These are phyloP conservation scores for Pheosia gnoma DNA, from an alignment of 2,888 invertebrate genomes.

Conservation along the genomic window DNA sequence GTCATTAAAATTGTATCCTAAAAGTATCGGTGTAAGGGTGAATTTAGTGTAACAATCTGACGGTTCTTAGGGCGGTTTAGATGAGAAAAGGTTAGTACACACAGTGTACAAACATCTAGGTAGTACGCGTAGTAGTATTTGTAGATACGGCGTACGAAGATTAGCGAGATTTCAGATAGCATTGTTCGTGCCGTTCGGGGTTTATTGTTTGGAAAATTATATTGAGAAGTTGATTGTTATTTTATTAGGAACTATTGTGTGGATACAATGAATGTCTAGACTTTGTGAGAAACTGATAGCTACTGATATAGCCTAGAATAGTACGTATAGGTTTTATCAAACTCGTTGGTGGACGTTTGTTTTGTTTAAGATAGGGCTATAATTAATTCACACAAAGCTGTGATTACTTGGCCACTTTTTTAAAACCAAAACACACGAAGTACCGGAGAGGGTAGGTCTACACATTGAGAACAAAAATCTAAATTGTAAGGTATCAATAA, in stretches of 20 bases:
- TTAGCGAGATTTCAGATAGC: slow-evolving; percentile 49
- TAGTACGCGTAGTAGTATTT: slow-evolving; percentile 48
- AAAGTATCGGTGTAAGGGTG: slow-evolving; percentile 17
- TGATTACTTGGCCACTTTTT: too few species aligned
- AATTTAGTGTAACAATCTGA: slow-evolving; percentile 14
- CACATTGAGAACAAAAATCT: too few species aligned
- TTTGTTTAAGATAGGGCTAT: too few species aligned
- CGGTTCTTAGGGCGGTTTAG: slow-evolving; percentile 15
- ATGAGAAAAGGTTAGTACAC: slow-evolving; percentile 30
- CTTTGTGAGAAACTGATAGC: neutral
- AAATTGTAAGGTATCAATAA: too few species aligned
- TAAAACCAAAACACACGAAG: too few species aligned
- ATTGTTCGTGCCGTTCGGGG: slow-evolving; percentile 26
- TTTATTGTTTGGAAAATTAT: slow-evolving; percentile 20
- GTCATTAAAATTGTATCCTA: slow-evolving; percentile 24
- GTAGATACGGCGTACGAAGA: slow-evolving; percentile 46
- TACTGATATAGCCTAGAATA: too few species aligned
- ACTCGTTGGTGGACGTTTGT: too few species aligned
- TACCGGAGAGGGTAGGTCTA: too few species aligned
- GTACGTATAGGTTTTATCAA: too few species aligned
- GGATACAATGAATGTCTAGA: neutral
- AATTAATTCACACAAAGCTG: too few species aligned
- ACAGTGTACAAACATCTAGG: slow-evolving; percentile 44
- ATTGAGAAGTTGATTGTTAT: slow-evolving; percentile 13
- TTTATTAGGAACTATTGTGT: slow-evolving; percentile 8